Evolutionary conservation across 2,797 vertebrate species (phyloP).

Genomic region (Rhinella marina): DNA sequence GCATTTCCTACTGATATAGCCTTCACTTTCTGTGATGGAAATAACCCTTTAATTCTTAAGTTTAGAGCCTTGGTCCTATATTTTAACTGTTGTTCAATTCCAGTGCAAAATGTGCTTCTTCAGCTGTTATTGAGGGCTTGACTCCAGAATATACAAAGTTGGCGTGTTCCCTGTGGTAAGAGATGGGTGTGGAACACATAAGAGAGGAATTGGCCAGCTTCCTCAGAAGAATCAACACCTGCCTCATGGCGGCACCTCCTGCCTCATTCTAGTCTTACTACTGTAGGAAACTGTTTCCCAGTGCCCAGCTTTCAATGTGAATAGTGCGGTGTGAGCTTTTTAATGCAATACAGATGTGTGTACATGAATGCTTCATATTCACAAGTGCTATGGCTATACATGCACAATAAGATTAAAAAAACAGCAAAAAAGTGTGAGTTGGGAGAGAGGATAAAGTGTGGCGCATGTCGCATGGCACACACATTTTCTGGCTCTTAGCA

Average conservation of each 20-base stretch:
- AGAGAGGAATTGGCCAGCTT: slow-evolving; percentile 20
- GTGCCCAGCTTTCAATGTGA: background rate
- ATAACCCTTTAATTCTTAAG: background rate
- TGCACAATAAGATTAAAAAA: background rate
- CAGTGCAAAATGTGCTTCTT: slow-evolving; percentile 18
- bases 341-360: slow-evolving; percentile 17
- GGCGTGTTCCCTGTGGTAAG: slow-evolving; percentile 20
- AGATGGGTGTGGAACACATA: slow-evolving; percentile 13
- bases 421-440: background rate
- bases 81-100: background rate
- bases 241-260: slow-evolving; percentile 12
- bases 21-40: background rate
- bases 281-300: slow-evolving; percentile 14
- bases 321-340: background rate
- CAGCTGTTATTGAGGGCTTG: slow-evolving; percentile 7
- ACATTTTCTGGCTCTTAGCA: no score
- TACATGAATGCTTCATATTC: slow-evolving; percentile 16
- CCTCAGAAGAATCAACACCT: slow-evolving; percentile 24
- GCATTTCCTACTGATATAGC: background rate
- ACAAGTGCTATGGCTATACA: background rate
- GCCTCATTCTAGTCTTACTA: background rate
- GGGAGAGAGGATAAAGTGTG: no score
- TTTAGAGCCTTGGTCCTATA: background rate
- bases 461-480: no score
- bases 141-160: slow-evolving; percentile 12